Conservation (phyloP, 1,140 invertebrate species). For the Danaus melanippus region DNA sequence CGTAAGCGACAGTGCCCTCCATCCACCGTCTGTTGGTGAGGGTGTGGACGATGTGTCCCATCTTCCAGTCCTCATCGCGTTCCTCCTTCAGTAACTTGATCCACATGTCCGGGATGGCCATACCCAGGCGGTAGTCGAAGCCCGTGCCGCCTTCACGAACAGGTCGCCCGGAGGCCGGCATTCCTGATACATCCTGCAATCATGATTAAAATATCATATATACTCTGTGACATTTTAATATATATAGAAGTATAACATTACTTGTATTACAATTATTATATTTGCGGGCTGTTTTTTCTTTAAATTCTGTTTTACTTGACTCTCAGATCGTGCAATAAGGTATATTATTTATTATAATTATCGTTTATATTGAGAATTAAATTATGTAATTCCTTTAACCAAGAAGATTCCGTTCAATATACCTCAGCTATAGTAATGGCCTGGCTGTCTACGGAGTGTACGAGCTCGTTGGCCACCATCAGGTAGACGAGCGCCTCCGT, state of each 20-base stretch:
- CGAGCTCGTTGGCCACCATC: conserved; percentile 94
- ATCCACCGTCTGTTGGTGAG: conserved; percentile 96
- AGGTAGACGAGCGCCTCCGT: conserved; percentile 96
- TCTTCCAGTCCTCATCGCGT: conserved; percentile 95
- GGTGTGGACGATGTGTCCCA: conserved; percentile 93
- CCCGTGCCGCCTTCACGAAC: conserved; percentile 94
- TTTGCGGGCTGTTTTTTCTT: too few species aligned
- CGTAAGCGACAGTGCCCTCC: conserved; percentile 96
- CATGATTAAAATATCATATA: background rate
- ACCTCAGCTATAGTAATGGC: conserved; percentile 96
- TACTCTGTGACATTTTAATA: background rate
- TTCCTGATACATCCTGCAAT: conserved; percentile 94
- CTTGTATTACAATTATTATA: too few species aligned
- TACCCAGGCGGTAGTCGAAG: conserved; percentile 97
- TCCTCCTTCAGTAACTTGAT: conserved; percentile 92
- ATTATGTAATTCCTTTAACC: too few species aligned
- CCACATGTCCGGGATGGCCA: conserved; percentile 99
- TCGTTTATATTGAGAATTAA: too few species aligned
- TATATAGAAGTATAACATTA: too few species aligned
- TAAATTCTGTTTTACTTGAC: too few species aligned
- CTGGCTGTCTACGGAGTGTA: conserved; percentile 88
- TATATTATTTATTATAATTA: too few species aligned
- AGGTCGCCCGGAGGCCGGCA: conserved; percentile 96
- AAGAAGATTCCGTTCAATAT: conserved; percentile 11
- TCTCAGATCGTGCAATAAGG: too few species aligned